Percentiles rank a stretch among this genome's conserved stretches.
Evolutionary conservation across 2,888 invertebrate genomes (phyloP).

Genomic region (Enchytraeus crypticus): DNA sequence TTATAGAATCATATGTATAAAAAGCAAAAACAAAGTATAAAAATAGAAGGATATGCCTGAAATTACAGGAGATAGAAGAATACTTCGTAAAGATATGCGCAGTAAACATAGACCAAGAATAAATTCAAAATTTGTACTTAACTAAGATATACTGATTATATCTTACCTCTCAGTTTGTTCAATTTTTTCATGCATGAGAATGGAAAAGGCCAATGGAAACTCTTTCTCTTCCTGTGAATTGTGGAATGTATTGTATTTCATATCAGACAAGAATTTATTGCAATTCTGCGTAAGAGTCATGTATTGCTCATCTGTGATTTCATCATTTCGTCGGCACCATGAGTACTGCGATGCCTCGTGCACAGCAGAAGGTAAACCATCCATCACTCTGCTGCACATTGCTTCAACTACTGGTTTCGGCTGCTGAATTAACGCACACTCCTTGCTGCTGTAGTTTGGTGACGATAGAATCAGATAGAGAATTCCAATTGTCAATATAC

Average conservation of each 20-base stretch:
- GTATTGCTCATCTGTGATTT: slow-evolving; percentile 4
- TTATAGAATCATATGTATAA: no score
- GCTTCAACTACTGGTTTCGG: background rate
- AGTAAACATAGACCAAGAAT: no score
- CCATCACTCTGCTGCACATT: background rate
- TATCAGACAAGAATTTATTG: slow-evolving; percentile 1
- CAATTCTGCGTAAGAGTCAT: slow-evolving; percentile 8
- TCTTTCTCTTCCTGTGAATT: slow-evolving; percentile 25
- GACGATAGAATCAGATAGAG: no score
- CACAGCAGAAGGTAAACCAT: background rate
- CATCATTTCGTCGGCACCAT: slow-evolving; percentile 11
- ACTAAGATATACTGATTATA: no score
- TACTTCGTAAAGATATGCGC: no score
- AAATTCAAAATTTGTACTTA: no score
- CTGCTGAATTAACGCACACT: no score
- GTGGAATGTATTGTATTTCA: slow-evolving; percentile 5
- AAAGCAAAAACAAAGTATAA: no score
- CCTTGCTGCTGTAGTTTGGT: no score
- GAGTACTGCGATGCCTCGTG: background rate
- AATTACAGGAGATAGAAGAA: no score
- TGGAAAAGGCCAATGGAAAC: slow-evolving; percentile 37
- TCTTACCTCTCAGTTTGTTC: slow-evolving; percentile 35
- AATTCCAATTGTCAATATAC: no score
- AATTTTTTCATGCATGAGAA: slow-evolving; percentile 31
- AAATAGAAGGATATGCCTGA: no score